phyloP scores from a whole-genome alignment of 1,140 invertebrate species.

The Pseudomyrmex concolor region DNA sequence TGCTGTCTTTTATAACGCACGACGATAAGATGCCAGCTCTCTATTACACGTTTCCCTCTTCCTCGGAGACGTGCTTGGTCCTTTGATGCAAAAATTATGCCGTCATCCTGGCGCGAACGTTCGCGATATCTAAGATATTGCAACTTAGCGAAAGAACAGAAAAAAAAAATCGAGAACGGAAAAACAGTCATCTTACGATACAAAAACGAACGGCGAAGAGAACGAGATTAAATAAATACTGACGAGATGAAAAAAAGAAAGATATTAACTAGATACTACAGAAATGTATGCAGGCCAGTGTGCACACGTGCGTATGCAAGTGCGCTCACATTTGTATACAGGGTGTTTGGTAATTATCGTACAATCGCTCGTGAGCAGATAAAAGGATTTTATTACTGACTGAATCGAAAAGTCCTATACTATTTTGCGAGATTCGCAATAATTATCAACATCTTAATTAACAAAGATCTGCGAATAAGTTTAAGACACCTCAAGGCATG shows the following conservation, averaged over 20 bases:
- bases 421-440: no score
- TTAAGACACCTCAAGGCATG: no score
- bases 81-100: constrained; percentile 60
- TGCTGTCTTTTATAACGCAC: constrained; percentile 23
- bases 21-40: constrained; percentile 2
- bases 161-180: background rate
- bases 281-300: constrained; percentile 10
- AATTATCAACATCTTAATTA: no score
- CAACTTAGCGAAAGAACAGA: background rate
- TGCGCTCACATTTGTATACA: no score
- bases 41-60: constrained; percentile 31
- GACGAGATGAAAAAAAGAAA: background rate
- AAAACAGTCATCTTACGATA: constrained; percentile 1
- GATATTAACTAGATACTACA: constrained; percentile 5
- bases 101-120: constrained; percentile 10
- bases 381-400: no score
- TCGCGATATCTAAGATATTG: constrained; percentile 48
- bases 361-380: no score
- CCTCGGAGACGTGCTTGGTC: background rate
- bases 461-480: no score
- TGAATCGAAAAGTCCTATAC: no score
- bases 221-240: constrained; percentile 26
- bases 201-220: constrained; percentile 7
- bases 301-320: constrained; percentile 17
- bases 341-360: no score